Percentiles rank a stretch among this genome's conserved stretches.
Conservation (phyloP, 2,888 invertebrate genomes). For the Geotrupes spiniger region DNA sequence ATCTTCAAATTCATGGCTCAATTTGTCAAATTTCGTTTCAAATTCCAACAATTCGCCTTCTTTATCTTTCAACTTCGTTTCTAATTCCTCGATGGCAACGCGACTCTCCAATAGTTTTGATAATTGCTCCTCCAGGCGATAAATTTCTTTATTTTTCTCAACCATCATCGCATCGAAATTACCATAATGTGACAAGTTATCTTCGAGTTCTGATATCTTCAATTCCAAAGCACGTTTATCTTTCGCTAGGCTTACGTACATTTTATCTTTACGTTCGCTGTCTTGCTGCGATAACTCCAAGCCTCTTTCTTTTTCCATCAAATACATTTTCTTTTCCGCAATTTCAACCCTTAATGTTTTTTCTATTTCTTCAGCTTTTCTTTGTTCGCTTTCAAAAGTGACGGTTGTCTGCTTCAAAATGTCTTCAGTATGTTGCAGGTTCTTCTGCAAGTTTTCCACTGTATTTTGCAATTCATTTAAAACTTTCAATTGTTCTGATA, state of each 20-base stretch:
- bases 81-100: conserved; percentile 16
- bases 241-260: conserved; percentile 57
- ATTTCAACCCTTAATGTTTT: conserved; percentile 55
- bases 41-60: conserved; percentile 35
- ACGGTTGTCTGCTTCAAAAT: conserved; percentile 53
- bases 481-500: conserved; percentile 57
- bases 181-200: conserved; percentile 52
- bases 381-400: conserved; percentile 54
- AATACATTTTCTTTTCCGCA: conserved; percentile 56
- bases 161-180: conserved; percentile 56
- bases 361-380: conserved; percentile 52
- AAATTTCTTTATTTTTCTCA: conserved; percentile 55
- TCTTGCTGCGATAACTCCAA: conserved; percentile 57
- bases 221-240: conserved; percentile 57
- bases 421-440: conserved; percentile 56
- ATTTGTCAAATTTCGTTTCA: conserved; percentile 51
- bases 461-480: conserved; percentile 53
- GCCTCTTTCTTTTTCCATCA: conserved; percentile 55
- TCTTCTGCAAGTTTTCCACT: conserved; percentile 56
- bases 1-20: conserved; percentile 53
- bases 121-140: conserved; percentile 52
- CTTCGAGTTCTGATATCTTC: conserved; percentile 53
- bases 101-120: conserved; percentile 25
- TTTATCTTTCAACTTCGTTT: conserved; percentile 18
- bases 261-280: conserved; percentile 56